A percentile compares a stretch with the other conserved stretches of the same genome.
Conservation (phyloP, 2,888 invertebrate genomes). For the Oxystoma pomonae region DNA sequence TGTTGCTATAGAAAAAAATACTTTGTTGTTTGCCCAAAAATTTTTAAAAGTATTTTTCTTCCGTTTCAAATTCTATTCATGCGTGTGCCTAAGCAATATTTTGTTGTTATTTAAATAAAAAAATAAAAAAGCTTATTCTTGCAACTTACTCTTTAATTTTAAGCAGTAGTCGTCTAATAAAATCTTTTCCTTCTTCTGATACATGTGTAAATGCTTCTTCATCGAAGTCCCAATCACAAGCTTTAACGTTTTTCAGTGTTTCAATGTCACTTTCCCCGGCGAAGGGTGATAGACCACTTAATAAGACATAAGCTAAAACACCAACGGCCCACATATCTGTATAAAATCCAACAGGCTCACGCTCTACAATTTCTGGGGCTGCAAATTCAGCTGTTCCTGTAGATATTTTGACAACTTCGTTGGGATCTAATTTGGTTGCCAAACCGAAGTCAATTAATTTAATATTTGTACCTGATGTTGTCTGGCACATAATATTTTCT, state of each 20-base stretch:
- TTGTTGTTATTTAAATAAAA: not conserved
- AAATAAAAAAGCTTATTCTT: not conserved
- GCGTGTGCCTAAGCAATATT: not conserved
- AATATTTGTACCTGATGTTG: slow-evolving; percentile 88
- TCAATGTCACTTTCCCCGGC: slow-evolving; percentile 98
- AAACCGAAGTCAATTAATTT: slow-evolving; percentile 99
- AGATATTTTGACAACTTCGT: slow-evolving; percentile 97
- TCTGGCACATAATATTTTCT: slow-evolving; percentile 99
- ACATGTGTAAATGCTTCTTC: slow-evolving; percentile 91
- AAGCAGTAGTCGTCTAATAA: slow-evolving; percentile 87
- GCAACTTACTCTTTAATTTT: slow-evolving; percentile 85
- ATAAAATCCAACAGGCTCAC: slow-evolving; percentile 99
- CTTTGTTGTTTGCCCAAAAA: not conserved
- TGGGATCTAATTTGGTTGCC: slow-evolving; percentile 96
- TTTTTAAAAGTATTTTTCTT: not conserved
- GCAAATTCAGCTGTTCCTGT: slow-evolving; percentile 99
- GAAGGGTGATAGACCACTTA: slow-evolving; percentile 97
- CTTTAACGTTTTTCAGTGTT: slow-evolving; percentile 96
- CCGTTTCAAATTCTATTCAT: not conserved
- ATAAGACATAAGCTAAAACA: slow-evolving; percentile 95
- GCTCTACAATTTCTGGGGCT: slow-evolving; percentile 97
- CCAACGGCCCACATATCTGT: slow-evolving; percentile 99
- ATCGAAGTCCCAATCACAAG: slow-evolving; percentile 99
- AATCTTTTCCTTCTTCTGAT: slow-evolving; percentile 97
- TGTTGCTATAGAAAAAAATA: not conserved